Evolutionary conservation across 1,140 invertebrate genomes (phyloP).

Genomic region (Neotoxoptera formosana): DNA sequence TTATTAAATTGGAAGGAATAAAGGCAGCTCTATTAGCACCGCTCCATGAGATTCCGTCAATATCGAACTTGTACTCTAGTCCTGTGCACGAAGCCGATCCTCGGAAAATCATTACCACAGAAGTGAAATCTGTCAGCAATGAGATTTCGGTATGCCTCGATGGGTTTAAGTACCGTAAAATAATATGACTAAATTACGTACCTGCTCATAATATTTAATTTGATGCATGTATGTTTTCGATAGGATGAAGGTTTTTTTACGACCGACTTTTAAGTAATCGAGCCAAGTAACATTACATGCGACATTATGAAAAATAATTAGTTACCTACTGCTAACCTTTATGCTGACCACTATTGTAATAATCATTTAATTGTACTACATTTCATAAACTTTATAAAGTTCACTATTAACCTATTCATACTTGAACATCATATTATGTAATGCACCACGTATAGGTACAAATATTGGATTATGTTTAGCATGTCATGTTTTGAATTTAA

Average conservation of each 20-base stretch:
- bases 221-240: background rate
- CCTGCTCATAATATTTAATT: background rate
- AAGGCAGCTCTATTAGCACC: background rate
- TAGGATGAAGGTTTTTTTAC: constrained; percentile 45
- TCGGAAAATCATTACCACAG: background rate
- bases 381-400: background rate
- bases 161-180: background rate
- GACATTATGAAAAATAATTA: background rate
- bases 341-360: background rate
- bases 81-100: background rate
- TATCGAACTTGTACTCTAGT: background rate
- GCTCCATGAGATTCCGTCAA: constrained; percentile 33
- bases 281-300: background rate
- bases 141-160: constrained; percentile 3
- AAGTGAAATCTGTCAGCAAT: background rate
- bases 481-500: background rate
- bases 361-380: background rate
- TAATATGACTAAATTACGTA: background rate
- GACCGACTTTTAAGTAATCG: background rate
- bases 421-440: background rate
- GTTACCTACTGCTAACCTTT: background rate
- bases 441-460: background rate
- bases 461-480: background rate
- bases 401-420: background rate
- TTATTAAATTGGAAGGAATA: background rate